Evolutionary conservation across 2,113 vertebrate species (phyloP).

Genomic region (Turnix velox): DNA sequence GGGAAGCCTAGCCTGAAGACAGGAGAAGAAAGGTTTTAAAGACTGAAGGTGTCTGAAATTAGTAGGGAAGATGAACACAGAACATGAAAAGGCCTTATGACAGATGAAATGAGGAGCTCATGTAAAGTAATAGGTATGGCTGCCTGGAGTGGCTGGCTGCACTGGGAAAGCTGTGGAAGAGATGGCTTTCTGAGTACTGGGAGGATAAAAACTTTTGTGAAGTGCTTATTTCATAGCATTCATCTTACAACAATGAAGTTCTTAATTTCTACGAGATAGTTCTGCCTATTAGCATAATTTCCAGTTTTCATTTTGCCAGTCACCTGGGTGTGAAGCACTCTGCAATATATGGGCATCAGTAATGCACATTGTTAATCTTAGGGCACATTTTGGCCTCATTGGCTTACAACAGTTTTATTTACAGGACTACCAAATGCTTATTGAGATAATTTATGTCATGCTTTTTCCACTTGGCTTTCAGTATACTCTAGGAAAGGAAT

Average conservation of each 20-base stretch:
- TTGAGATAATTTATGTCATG: background rate
- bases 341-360: too few relatives aligned
- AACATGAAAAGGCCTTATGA: background rate
- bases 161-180: background rate
- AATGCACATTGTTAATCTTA: background rate
- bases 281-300: background rate
- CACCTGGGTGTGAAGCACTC: background rate
- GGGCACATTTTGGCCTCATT: background rate
- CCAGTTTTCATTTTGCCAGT: background rate
- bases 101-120: background rate
- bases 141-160: background rate
- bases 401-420: background rate
- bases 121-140: background rate
- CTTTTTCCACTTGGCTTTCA: background rate
- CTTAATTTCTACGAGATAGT: background rate
- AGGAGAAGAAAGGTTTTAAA: background rate
- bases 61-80: background rate
- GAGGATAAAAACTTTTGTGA: background rate
- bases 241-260: background rate
- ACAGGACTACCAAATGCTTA: background rate
- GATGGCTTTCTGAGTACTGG: background rate
- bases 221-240: background rate
- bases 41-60: background rate
- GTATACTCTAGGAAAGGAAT: background rate
- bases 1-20: background rate